Base-by-base conservation (phyloP, 2,888 invertebrate species). In the Diachrysia chrysitis region DNA sequence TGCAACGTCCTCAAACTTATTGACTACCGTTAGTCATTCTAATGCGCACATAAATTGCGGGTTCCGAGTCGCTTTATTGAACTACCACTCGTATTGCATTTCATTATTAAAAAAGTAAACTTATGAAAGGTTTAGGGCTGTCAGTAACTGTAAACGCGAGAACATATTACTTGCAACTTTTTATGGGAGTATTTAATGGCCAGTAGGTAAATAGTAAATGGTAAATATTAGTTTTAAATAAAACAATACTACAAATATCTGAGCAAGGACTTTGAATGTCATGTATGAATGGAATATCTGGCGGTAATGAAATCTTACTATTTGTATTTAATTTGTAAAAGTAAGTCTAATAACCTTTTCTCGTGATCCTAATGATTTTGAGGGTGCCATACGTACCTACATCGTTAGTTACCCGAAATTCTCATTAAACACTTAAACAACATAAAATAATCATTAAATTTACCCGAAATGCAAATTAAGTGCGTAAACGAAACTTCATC, bases 31-130 rank as follows among this genome's bases (percentile, higher is more conserved):
- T 88, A 89, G 78, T 93, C 91, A 91, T 88, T 90, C 91, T 93
- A 93, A 93, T 90, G 90, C 81, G 86, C 83, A 82, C 90, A 92
- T 93, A 89, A 93, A 93, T 93, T 92, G 89, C 83, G 86, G 83
- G 81, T 83, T 82, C 84, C 84, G 71, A 85, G 83, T 83, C 87
- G 85, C 87, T 89, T 87, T 90, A 91, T 90, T 89, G 89, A 89
- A 89, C 91, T 88, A 87, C 87, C 86, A 89, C 89, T 91, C 87
- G 88, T 86, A 86, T 84, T 90, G 89, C 90, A 92, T 90, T 92
- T 91, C 87, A 91, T 90, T 92, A 93, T 90, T 92, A 89, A 91
- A 90, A 82, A 89, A 89, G 90, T 89, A 88, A 89, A 91, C 89
- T 88, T 87, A 83, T 83, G 76, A 82, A 85, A 86, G 78, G 76